phyloP scores from a whole-genome alignment of 1,140 invertebrate genomes.

The Dendroctonus ponderosae region DNA sequence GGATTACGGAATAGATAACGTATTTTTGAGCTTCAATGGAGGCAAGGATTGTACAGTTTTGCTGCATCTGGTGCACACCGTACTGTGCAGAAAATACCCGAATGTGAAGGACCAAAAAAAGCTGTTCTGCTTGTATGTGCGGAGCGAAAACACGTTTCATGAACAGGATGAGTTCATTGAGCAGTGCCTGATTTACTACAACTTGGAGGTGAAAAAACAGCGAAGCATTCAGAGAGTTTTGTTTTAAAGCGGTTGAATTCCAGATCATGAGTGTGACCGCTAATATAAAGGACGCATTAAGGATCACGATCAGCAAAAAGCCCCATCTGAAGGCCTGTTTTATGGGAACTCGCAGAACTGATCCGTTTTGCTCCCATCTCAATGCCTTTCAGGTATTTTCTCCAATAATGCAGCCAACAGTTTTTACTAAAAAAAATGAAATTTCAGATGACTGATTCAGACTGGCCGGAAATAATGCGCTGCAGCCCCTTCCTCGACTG shows the following conservation, averaged over 20 bases:
- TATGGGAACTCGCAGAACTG: constrained; percentile 83
- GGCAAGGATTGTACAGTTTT: constrained; percentile 96
- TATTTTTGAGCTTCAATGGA: constrained; percentile 92
- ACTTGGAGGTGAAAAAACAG: constrained; percentile 55
- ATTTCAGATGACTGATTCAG: constrained; percentile 74
- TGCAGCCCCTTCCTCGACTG: constrained; percentile 88
- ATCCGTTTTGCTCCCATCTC: constrained; percentile 73
- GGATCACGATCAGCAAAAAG: constrained; percentile 61
- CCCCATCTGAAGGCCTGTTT: constrained; percentile 75
- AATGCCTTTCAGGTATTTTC: constrained; percentile 40
- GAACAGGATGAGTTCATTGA: constrained; percentile 86
- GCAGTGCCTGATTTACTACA: constrained; percentile 67
- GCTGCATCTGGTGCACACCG: constrained; percentile 71
- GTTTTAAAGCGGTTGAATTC: not conserved
- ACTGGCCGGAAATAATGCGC: constrained; percentile 85
- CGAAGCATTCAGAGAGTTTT: not conserved
- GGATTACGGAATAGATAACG: constrained; percentile 64
- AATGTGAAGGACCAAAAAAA: constrained; percentile 32
- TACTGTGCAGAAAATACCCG: constrained; percentile 59
- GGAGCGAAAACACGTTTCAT: constrained; percentile 72
- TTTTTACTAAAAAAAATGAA: constrained; percentile 33
- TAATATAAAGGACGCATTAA: constrained; percentile 70
- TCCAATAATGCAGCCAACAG: not conserved
- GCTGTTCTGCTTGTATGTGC: constrained; percentile 67
- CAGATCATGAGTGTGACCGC: constrained; percentile 64